Evolutionary conservation across 2,888 invertebrate species (phyloP), one percentile per base, ranked within the genome.

Genomic region (Schizotus pectinicornis): DNA sequence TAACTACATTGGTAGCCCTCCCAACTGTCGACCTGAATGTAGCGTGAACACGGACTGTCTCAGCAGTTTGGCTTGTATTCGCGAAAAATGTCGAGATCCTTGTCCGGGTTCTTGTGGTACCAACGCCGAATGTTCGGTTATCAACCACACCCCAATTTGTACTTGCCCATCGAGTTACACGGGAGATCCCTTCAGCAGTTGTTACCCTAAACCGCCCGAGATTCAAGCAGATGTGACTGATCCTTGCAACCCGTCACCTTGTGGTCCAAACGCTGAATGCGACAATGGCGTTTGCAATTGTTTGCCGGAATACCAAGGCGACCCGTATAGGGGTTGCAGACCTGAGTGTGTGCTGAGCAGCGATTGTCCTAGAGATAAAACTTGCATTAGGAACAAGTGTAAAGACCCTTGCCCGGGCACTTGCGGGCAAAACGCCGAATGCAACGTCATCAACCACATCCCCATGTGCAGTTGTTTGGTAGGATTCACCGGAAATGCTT

Each of bases 321-420:
- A 92, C 79, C 91, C 92, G 0, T 90, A 89, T 67, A 76, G 84
- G 39, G 89, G 88, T 38, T 93, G 92, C 74, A 84, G 91, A 65
- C 92, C 92, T 3, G 91, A 92, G 79, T 92, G 92, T 77, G 85
- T 90, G n/a, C 79, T 90, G 3, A 92, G 88, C 73, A 79, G 82
- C 7, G 92, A 92, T 68, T 93, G 92, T 77, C 80, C 86, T 14
- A 83, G 84, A 68, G 82, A 87, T 73, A 85, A 84, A 72, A 88
- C 91, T 59, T 92, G 92, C 71, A 81, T 86, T 1, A 82, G 83
- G 67, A 89, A 88, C 73, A 91, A 91, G 78, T 94, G 93, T 73
- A 75, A 81, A 45, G 88, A 92, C 75, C 92, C 93, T 43, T 93
- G 94, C 69, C 86, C 88, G 6, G 88, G 88, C 59, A 89, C 89